These are phyloP conservation scores for Notechis scutatus DNA, from an alignment of 2,113 vertebrate species.

Conservation along the genomic window DNA sequence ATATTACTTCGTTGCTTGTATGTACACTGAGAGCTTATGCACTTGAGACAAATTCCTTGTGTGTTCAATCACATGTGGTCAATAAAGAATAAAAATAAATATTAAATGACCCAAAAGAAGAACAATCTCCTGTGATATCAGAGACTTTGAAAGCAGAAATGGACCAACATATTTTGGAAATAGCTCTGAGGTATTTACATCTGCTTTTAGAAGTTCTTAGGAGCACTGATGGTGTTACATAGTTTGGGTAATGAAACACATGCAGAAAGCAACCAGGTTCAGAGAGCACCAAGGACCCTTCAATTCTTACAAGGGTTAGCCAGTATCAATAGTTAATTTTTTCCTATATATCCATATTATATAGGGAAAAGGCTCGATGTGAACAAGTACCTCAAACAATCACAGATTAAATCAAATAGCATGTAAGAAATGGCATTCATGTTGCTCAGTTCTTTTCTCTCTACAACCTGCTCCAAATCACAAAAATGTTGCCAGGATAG, in stretches of 20 bases:
- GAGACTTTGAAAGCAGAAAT: not conserved
- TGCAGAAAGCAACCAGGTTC: not conserved
- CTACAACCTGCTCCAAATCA: slow-evolving; percentile 45
- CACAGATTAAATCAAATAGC: slow-evolving; percentile 27
- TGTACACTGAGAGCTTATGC: too few species aligned
- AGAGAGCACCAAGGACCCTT: not conserved
- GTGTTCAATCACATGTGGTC: too few species aligned
- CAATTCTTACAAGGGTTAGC: not conserved
- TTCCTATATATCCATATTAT: not conserved
- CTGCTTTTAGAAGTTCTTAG: not conserved
- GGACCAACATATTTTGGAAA: not conserved
- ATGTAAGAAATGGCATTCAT: slow-evolving; percentile 58
- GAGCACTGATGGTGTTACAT: not conserved
- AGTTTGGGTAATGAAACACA: not conserved
- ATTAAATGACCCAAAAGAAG: not conserved
- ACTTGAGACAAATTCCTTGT: too few species aligned
- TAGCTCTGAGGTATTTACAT: not conserved
- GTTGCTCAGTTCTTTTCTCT: slow-evolving; percentile 36
- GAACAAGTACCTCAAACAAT: not conserved
- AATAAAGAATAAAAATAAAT: not conserved
- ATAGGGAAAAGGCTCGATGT: not conserved
- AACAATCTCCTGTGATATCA: not conserved
- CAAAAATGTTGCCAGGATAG: slow-evolving; percentile 32
- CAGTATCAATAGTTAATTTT: not conserved
- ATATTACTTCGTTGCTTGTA: too few species aligned